These are phyloP conservation scores for Eulithis testata DNA, from an alignment of 2,888 invertebrate genomes.

Conservation along the genomic window DNA sequence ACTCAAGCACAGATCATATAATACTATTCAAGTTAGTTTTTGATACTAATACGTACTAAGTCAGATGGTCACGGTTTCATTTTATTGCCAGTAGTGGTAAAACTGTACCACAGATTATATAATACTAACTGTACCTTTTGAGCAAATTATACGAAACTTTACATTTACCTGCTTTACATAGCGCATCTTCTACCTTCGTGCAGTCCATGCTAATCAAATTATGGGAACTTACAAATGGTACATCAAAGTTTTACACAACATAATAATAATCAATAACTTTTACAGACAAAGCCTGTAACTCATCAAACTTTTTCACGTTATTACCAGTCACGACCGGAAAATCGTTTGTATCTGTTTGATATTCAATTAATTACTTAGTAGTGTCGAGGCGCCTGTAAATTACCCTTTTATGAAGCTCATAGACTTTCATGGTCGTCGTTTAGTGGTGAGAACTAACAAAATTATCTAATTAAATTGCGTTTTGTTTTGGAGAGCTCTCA, in stretches of 20 bases:
- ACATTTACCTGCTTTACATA: constrained; percentile 46
- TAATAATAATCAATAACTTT: constrained; percentile 30
- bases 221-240: constrained; percentile 12
- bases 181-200: constrained; percentile 29
- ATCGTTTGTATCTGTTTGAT: constrained; percentile 42
- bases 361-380: constrained; percentile 63
- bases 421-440: constrained; percentile 49
- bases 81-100: neutral
- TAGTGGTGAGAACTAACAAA: constrained; percentile 43
- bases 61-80: too few species aligned
- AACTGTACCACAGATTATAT: too few species aligned
- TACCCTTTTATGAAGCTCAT: constrained; percentile 49
- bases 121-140: constrained; percentile 56
- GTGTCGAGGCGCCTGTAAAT: constrained; percentile 39
- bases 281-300: constrained; percentile 31
- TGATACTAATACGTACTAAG: too few species aligned
- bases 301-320: constrained; percentile 40
- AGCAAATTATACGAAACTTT: constrained; percentile 31
- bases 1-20: too few species aligned
- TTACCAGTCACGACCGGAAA: constrained; percentile 38
- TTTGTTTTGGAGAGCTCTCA: constrained; percentile 37
- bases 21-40: neutral
- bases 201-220: constrained; percentile 23
- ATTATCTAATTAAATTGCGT: constrained; percentile 42
- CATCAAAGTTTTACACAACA: constrained; percentile 33